Evolutionary conservation across 1,140 invertebrate genomes (phyloP).

Genomic region (Drosophila simulans): DNA sequence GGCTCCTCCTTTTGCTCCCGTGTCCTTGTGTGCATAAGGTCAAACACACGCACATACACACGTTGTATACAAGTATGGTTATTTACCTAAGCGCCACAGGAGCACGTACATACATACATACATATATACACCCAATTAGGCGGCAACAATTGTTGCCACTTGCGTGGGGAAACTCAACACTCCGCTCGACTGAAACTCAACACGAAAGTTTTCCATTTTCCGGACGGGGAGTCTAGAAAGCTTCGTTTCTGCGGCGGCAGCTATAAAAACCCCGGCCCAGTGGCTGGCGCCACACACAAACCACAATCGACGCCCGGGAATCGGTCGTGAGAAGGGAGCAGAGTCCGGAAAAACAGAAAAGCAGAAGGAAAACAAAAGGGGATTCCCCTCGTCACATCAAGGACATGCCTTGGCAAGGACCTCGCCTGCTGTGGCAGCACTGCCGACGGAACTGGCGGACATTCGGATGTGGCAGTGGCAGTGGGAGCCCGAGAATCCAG

Average conservation of each 20-base stretch:
- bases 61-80: constrained; percentile 15
- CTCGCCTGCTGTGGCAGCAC: constrained; percentile 61
- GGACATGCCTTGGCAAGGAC: constrained; percentile 63
- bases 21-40: constrained; percentile 56
- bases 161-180: constrained; percentile 58
- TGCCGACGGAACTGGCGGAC: constrained; percentile 62
- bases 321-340: constrained; percentile 29
- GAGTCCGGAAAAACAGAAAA: constrained; percentile 4
- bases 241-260: constrained; percentile 55
- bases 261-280: constrained; percentile 65
- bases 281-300: constrained; percentile 76
- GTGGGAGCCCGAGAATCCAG: constrained; percentile 27
- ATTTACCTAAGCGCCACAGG: constrained; percentile 64
- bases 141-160: constrained; percentile 79
- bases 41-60: constrained; percentile 28
- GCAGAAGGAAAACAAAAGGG: constrained; percentile 1
- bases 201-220: constrained; percentile 41
- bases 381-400: not conserved
- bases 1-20: constrained; percentile 65
- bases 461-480: constrained; percentile 1
- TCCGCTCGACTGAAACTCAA: constrained; percentile 53
- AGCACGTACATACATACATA: constrained; percentile 44
- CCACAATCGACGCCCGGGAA: constrained; percentile 53
- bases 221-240: constrained; percentile 50
- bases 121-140: constrained; percentile 77